phyloP scores from a whole-genome alignment of 2,888 invertebrate genomes.

The Lymantria dispar region DNA sequence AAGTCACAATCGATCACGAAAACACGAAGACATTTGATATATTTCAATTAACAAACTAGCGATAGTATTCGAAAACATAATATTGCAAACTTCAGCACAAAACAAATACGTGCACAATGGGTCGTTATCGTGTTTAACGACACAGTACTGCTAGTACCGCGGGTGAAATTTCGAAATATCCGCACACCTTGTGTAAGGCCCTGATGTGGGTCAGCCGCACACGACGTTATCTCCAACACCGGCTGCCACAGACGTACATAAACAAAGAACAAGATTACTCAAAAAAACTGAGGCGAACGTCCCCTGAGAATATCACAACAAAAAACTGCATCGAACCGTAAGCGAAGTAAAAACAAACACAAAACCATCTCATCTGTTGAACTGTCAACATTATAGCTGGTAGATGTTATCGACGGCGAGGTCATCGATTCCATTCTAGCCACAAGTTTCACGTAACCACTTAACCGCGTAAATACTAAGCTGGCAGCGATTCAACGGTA shows the following conservation, averaged over 20 bases:
- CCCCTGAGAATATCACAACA: constrained; percentile 20
- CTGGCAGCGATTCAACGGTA: constrained; percentile 35
- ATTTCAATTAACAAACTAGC: constrained; percentile 39
- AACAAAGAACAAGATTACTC: constrained; percentile 30
- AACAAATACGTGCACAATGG: constrained; percentile 43
- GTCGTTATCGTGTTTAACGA: constrained; percentile 42
- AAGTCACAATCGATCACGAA: constrained; percentile 30
- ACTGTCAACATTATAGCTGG: constrained; percentile 35
- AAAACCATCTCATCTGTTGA: constrained; percentile 59
- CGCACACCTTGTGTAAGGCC: constrained; percentile 38
- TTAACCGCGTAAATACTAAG: constrained; percentile 42
- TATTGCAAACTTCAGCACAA: constrained; percentile 35
- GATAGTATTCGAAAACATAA: constrained; percentile 44
- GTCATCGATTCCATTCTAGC: constrained; percentile 65
- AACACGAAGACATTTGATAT: constrained; percentile 37
- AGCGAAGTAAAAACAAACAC: constrained; percentile 59
- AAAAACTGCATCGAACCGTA: constrained; percentile 35
- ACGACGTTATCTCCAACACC: constrained; percentile 41
- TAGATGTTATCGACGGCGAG: constrained; percentile 48
- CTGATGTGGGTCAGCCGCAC: constrained; percentile 56
- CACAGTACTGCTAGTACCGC: constrained; percentile 23
- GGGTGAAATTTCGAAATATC: constrained; percentile 52
- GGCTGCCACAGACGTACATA: constrained; percentile 31
- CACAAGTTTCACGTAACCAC: constrained; percentile 46
- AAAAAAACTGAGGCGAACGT: constrained; percentile 37